Base-by-base conservation (phyloP, 37 sponge, comb jelly and placozoan species). In the Ianthella basta region DNA sequence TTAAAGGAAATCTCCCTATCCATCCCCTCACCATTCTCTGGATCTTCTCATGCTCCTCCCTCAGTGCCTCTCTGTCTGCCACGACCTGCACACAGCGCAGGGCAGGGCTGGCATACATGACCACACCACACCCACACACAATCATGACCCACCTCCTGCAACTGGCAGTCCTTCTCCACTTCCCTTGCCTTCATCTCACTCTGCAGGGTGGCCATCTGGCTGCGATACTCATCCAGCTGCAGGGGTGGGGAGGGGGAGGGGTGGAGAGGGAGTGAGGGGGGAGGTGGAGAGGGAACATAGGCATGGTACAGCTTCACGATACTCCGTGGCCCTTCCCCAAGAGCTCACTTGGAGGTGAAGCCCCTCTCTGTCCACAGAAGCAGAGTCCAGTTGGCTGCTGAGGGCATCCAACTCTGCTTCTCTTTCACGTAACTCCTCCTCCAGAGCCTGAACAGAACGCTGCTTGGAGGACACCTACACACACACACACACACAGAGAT, bases 401-500 rank as follows among this genome's bases (percentile, higher is more conserved):
- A 75, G 53, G 54, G 5, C 54, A 19, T 16, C 14, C 1, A 75
- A 13, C 25, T 75, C 54, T 12, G 33, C 54, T 13, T 36, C 54
- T 23, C 39, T 39, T 24, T 75, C 78, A 18, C 25, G 37, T 24
- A 75, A 3, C 23, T 40, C 44, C 15, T 8, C 25, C 25, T 75
- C 78, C 21, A 75, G 53, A 41, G 78, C 39, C 37, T 75, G 78
- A 19, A 53, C 12, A 4, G 54, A 32, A 2, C 54, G 33, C 39
- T 75, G 78, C 33, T 69, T 69, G 27, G 70, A 32, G 33, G 70
- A 32, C 34, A 69, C 34, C 70, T 69, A 35, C 70, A 69, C 18
- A 18, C 29, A 30, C 27, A 32, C 18, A 35, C 29, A 16, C 29
- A 69, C 70, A 69, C n/a, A 23, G 10, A 61, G 12, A 29, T 4